A percentile compares a stretch with the other conserved stretches of the same genome.
Evolutionary conservation across 2,888 invertebrate species (phyloP).

Genomic region (Onthophagus sagittarius): DNA sequence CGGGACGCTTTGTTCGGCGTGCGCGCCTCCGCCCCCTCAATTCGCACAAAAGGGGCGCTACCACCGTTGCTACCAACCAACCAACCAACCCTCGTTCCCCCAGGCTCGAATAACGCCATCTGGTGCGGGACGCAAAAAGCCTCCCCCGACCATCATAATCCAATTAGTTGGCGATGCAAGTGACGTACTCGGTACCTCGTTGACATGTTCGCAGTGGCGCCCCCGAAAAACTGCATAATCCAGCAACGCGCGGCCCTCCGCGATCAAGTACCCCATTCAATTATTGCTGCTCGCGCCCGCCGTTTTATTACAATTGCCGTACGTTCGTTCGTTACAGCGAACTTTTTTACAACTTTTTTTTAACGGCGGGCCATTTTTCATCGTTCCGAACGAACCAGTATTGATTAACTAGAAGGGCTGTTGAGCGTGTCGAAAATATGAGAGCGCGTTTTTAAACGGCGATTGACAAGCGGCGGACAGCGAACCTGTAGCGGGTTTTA

Average conservation of each 20-base stretch:
- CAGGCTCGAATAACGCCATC: not conserved
- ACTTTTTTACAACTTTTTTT: not conserved
- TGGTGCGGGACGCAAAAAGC: constrained; percentile 1
- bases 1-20: constrained; percentile 5
- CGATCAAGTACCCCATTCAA: constrained; percentile 1
- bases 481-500: not conserved
- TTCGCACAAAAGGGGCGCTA: constrained; percentile 8
- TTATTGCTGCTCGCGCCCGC: not conserved
- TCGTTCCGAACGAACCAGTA: not conserved
- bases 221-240: not conserved
- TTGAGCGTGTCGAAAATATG: not conserved
- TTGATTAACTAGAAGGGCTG: not conserved
- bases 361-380: not conserved
- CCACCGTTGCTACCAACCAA: not conserved
- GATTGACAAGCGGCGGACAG: not conserved
- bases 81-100: not conserved
- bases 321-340: not conserved
- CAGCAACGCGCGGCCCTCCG: not conserved
- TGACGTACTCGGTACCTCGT: constrained; percentile 3
- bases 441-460: not conserved
- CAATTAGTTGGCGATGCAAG: constrained; percentile 6
- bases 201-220: constrained; percentile 1
- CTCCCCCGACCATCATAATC: constrained; percentile 8
- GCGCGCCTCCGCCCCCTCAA: not conserved
- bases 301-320: constrained; percentile 7